Percentiles rank a stretch among this genome's conserved stretches.
phyloP scores from a whole-genome alignment of 92 coral and sea anemone genomes.

The Galaxea fascicularis region DNA sequence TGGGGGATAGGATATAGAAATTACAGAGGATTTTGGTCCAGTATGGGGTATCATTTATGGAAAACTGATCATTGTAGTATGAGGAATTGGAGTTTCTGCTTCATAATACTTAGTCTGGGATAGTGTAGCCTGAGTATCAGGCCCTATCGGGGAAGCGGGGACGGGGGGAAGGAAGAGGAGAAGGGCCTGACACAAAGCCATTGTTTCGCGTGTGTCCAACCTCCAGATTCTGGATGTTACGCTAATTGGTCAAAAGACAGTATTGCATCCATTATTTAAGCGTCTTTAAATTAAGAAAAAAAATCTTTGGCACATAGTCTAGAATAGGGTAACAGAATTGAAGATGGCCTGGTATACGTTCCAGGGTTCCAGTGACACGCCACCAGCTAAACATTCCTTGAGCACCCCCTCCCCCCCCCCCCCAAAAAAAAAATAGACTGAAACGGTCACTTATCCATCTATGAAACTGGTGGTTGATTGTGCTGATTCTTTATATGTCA shows the following conservation, averaged over 20 bases:
- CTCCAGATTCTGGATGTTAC: no score
- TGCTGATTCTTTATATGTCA: conserved; percentile 5
- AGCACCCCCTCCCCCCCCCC: no score
- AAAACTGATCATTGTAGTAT: conserved; percentile 4
- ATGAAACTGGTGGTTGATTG: no score
- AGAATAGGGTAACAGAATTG: conserved; percentile 7
- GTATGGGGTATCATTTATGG: conserved; percentile 6
- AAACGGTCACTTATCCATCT: no score
- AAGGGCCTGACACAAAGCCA: no score
- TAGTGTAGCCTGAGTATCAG: neutral
- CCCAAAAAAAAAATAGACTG: no score
- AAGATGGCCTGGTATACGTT: conserved; percentile 8
- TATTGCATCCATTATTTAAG: conserved; percentile 5
- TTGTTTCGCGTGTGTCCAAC: no score
- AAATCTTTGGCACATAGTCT: neutral
- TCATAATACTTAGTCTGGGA: conserved; percentile 11
- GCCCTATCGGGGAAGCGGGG: no score
- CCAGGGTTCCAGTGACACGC: conserved; percentile 13
- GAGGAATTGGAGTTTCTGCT: conserved; percentile 10
- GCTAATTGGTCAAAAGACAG: no score
- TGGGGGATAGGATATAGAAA: conserved; percentile 2
- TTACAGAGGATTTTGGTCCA: conserved; percentile 1
- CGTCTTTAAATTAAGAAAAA: conserved; percentile 1
- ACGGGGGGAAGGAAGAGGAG: no score
- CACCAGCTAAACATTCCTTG: no score